Percentiles rank a stretch among this genome's conserved stretches.
Evolutionary conservation across 2,113 vertebrate genomes (phyloP).

Genomic region (Pipa parva): DNA sequence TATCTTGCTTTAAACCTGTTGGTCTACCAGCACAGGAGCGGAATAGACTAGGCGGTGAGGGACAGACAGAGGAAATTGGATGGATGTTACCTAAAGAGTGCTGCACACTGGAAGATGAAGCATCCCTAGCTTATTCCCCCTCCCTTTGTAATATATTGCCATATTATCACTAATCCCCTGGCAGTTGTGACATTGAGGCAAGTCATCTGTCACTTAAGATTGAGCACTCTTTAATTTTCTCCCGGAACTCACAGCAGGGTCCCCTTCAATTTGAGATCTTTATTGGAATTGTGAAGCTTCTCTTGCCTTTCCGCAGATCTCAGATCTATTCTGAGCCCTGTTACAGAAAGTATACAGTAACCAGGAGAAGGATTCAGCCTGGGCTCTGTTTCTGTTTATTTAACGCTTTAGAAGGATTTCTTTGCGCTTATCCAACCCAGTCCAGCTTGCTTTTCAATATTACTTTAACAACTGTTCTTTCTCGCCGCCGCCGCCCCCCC

Average conservation of each 20-base stretch:
- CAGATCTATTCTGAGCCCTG: slow-evolving; percentile 92
- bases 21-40: no score
- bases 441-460: slow-evolving; percentile 85
- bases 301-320: slow-evolving; percentile 64
- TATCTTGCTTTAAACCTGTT: no score
- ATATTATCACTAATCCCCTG: slow-evolving; percentile 82
- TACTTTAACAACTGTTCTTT: slow-evolving; percentile 84
- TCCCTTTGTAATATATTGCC: slow-evolving; percentile 82
- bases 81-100: slow-evolving; percentile 53
- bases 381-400: slow-evolving; percentile 92
- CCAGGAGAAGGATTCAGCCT: slow-evolving; percentile 77
- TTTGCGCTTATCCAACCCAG: slow-evolving; percentile 77
- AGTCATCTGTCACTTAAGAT: slow-evolving; percentile 84
- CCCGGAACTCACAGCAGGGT: slow-evolving; percentile 86
- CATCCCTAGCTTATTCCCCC: neutral
- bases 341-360: slow-evolving; percentile 98
- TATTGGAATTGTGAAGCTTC: slow-evolving; percentile 82
- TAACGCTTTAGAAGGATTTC: slow-evolving; percentile 94
- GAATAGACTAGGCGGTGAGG: neutral
- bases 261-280: slow-evolving; percentile 85
- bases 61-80: neutral
- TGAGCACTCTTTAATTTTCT: slow-evolving; percentile 98
- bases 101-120: slow-evolving; percentile 63
- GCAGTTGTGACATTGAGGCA: slow-evolving; percentile 79
- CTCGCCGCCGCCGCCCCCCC: neutral